phyloP scores from a whole-genome alignment of 2,797 vertebrate species.

The Chromis chromis region DNA sequence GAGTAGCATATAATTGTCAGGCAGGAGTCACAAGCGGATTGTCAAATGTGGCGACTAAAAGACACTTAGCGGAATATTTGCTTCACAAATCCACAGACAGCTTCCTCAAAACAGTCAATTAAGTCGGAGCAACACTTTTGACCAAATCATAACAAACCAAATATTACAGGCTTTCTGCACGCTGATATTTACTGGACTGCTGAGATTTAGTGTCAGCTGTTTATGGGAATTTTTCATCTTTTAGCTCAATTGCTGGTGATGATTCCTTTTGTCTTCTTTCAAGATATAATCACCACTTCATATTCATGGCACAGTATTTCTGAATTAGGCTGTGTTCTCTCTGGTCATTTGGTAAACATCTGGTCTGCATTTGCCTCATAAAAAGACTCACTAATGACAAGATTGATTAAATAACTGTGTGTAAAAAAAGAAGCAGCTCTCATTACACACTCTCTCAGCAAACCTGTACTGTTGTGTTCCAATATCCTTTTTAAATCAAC shows the following conservation, averaged over 20 bases:
- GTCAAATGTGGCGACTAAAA: constrained; percentile 12
- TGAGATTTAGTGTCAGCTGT: background rate
- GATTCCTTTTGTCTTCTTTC: background rate
- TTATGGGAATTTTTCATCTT: constrained; percentile 1
- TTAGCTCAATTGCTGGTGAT: background rate
- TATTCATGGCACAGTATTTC: background rate
- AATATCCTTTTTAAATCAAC: background rate
- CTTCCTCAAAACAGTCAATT: constrained; percentile 13
- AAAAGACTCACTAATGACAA: constrained; percentile 11
- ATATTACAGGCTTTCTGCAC: background rate
- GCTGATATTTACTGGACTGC: constrained; percentile 3
- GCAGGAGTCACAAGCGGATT: constrained; percentile 16
- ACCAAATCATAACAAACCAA: constrained; percentile 2
- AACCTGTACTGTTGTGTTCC: background rate
- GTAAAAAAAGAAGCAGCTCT: background rate
- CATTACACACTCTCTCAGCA: constrained; percentile 8
- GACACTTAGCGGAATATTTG: constrained; percentile 24
- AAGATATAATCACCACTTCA: background rate
- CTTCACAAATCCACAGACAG: background rate
- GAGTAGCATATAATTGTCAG: constrained; percentile 14
- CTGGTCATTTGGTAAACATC: constrained; percentile 29
- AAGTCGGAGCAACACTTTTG: constrained; percentile 15
- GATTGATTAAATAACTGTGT: constrained; percentile 10
- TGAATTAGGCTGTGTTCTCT: background rate
- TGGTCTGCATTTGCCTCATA: constrained; percentile 26